Conservation (phyloP, 2,797 vertebrate genomes). For the Saxicola maurus region DNA sequence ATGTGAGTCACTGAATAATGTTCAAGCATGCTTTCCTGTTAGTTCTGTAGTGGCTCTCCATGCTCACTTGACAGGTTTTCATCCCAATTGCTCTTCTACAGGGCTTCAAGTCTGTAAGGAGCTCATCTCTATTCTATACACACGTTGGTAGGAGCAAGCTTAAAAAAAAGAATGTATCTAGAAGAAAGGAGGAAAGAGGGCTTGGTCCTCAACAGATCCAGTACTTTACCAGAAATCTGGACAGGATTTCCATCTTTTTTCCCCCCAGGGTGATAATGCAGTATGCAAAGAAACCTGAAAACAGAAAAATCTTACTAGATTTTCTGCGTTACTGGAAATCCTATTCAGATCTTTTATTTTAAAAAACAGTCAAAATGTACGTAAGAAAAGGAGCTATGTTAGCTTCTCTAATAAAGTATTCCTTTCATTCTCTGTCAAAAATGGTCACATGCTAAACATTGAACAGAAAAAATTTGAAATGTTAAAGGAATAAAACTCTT, state of each 20-base stretch:
- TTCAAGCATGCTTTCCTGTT: background rate
- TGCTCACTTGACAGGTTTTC: background rate
- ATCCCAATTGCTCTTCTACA: background rate
- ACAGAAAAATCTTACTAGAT: background rate
- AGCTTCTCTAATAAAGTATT: conserved; percentile 4
- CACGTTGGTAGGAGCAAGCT: background rate
- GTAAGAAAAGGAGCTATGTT: background rate
- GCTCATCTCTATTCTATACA: background rate
- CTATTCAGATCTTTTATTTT: background rate
- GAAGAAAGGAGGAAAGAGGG: background rate
- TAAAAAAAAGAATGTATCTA: background rate
- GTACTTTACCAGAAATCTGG: background rate
- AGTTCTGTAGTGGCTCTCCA: background rate
- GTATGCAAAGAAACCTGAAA: background rate
- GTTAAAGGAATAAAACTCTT: conserved; percentile 52
- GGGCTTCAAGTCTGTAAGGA: background rate
- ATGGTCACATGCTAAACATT: conserved; percentile 30
- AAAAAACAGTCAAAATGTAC: background rate
- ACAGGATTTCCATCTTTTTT: background rate
- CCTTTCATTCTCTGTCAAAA: conserved; percentile 9
- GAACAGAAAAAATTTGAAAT: conserved; percentile 41
- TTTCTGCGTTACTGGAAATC: background rate
- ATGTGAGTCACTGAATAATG: background rate
- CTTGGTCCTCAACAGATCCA: background rate
- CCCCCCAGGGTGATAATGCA: background rate